Evolutionary conservation across 2,888 invertebrate species (phyloP).

Genomic region (Odontocerum albicorne): DNA sequence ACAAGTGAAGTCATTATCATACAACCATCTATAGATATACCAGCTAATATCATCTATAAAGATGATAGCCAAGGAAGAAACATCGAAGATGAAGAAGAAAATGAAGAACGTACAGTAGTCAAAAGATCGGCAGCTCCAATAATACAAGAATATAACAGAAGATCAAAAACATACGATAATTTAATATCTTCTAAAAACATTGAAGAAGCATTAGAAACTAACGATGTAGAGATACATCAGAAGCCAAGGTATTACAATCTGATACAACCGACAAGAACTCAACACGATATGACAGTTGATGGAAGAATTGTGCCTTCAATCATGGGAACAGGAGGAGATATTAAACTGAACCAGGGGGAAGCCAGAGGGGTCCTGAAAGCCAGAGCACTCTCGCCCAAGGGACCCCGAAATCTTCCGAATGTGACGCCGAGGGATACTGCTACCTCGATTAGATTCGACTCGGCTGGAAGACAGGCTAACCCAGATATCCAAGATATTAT

Average conservation of each 20-base stretch:
- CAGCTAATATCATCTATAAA: slow-evolving; percentile 3
- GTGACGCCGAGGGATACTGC: slow-evolving; percentile 55
- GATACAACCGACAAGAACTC: slow-evolving; percentile 30
- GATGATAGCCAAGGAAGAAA: slow-evolving; percentile 30
- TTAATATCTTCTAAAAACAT: slow-evolving; percentile 58
- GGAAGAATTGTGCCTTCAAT: slow-evolving; percentile 19
- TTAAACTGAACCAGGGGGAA: slow-evolving; percentile 62
- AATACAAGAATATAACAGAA: slow-evolving; percentile 46
- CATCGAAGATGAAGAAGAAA: slow-evolving; percentile 39
- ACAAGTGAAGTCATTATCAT: slow-evolving; percentile 20
- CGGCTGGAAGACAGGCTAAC: slow-evolving; percentile 48
- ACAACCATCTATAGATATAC: slow-evolving; percentile 13
- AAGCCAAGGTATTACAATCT: slow-evolving; percentile 30
- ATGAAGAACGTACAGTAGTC: slow-evolving; percentile 51
- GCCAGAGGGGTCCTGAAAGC: slow-evolving; percentile 73
- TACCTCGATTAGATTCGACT: slow-evolving; percentile 51
- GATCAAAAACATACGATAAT: slow-evolving; percentile 59
- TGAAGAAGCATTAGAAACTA: slow-evolving; percentile 52
- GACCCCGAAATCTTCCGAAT: slow-evolving; percentile 62
- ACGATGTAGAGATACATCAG: slow-evolving; percentile 50
- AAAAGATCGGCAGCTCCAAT: slow-evolving; percentile 61
- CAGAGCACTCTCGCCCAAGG: slow-evolving; percentile 65
- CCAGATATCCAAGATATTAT: slow-evolving; percentile 89
- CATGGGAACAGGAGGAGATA: slow-evolving; percentile 8
- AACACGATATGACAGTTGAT: slow-evolving; percentile 2